Evolutionary conservation across 2,113 vertebrate species (phyloP).

Genomic region (Gymnogyps californianus): DNA sequence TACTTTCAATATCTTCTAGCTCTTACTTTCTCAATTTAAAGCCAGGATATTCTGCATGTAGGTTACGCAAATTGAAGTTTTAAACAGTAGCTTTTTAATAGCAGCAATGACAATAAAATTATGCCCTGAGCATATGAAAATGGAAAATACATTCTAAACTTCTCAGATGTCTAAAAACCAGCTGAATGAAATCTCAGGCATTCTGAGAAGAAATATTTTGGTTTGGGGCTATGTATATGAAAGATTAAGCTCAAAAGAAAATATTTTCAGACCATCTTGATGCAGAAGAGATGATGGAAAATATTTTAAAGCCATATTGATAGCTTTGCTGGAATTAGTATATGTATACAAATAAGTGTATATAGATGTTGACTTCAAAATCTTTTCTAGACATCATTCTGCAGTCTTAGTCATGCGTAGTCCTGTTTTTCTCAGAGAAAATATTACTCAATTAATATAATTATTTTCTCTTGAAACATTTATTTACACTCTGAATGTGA

Average conservation of each 20-base stretch:
- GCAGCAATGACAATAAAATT: not conserved
- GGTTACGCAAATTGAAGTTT: not conserved
- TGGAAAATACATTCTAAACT: not conserved
- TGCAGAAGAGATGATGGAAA: not conserved
- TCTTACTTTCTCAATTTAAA: not conserved
- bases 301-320: not conserved
- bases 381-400: not conserved
- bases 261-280: not conserved
- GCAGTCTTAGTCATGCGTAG: not conserved
- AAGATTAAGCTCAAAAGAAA: not conserved
- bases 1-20: not conserved
- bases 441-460: not conserved
- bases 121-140: not conserved
- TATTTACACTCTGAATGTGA: fast-evolving
- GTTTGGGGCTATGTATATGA: not conserved
- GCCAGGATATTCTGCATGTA: not conserved
- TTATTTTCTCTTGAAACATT: not conserved
- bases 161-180: not conserved
- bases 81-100: not conserved
- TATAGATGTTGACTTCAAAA: not conserved
- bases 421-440: not conserved
- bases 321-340: not conserved
- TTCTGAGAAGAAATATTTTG: not conserved
- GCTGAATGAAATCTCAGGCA: not conserved
- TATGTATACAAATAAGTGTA: not conserved